Percentiles rank a stretch among this genome's conserved stretches.
Evolutionary conservation across 2,113 vertebrate genomes (phyloP).

Genomic region (Cyprinodon variegatus): DNA sequence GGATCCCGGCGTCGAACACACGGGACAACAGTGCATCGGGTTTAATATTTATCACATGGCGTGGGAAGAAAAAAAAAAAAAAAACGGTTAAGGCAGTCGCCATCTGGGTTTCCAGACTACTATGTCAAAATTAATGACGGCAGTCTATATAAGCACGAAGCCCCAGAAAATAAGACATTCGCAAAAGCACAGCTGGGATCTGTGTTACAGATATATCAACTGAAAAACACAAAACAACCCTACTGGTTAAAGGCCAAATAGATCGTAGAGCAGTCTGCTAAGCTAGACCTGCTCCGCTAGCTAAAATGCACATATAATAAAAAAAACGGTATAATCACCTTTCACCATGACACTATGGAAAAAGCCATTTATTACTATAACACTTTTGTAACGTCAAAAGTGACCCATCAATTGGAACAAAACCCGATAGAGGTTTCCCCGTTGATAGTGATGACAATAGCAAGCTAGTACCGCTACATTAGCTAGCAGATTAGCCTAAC

Average conservation of each 20-base stretch:
- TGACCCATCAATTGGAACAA: too few relatives aligned
- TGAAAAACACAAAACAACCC: neutral
- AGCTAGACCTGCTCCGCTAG: neutral
- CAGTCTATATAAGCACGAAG: neutral
- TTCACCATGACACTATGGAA: neutral
- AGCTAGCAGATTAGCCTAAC: constrained; percentile 49
- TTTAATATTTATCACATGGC: constrained; percentile 61
- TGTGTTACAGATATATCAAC: neutral
- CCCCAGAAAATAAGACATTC: neutral
- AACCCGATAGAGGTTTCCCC: neutral
- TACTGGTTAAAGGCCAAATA: neutral
- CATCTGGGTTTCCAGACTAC: constrained; percentile 24
- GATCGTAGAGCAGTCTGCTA: neutral
- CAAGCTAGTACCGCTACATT: constrained; percentile 47
- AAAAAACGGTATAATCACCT: constrained; percentile 18
- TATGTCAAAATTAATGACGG: neutral
- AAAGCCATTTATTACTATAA: neutral
- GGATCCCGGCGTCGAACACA: constrained; percentile 2
- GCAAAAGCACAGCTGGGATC: neutral
- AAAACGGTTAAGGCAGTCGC: constrained; percentile 49
- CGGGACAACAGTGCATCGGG: constrained; percentile 21
- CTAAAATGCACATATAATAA: neutral
- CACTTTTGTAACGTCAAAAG: neutral
- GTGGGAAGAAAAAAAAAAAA: constrained; percentile 31
- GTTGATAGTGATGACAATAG: constrained; percentile 17